Percentiles rank a stretch among this genome's conserved stretches.
These are phyloP conservation scores for Fissipunctia ypsillon DNA, from an alignment of 2,888 invertebrate genomes.

Conservation along the genomic window DNA sequence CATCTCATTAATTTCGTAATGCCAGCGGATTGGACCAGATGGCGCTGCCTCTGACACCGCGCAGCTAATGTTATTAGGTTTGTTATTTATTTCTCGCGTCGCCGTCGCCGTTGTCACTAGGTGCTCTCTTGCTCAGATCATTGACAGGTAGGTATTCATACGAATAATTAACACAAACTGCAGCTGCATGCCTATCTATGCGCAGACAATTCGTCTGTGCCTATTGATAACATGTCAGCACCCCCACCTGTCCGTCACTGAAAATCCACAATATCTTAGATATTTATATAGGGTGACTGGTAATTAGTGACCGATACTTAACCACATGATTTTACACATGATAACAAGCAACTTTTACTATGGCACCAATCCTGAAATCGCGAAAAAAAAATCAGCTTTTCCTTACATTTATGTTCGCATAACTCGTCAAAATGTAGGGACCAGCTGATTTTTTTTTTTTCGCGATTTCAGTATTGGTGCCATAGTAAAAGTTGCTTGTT, in stretches of 20 bases:
- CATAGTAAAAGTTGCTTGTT: no score
- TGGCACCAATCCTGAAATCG: no score
- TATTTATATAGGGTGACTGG: no score
- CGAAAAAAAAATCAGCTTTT: no score
- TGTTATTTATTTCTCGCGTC: not conserved
- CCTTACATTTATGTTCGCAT: no score
- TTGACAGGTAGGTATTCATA: not conserved
- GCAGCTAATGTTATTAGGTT: no score
- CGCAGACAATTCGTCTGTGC: not conserved
- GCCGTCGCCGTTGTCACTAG: not conserved
- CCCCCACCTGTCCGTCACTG: not conserved
- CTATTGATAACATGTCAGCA: not conserved
- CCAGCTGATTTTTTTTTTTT: no score
- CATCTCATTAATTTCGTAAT: not conserved
- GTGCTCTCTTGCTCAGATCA: not conserved
- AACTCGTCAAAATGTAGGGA: no score
- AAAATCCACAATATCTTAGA: not conserved
- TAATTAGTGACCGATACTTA: no score
- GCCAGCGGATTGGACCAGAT: constrained; percentile 22
- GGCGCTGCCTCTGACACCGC: constrained; percentile 26
- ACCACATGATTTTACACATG: no score
- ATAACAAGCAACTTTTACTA: no score
- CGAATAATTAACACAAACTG: not conserved
- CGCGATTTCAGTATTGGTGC: no score
- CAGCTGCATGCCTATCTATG: not conserved